Conservation (phyloP, 2,113 vertebrate species). For the Onychorhynchus coronatus region DNA sequence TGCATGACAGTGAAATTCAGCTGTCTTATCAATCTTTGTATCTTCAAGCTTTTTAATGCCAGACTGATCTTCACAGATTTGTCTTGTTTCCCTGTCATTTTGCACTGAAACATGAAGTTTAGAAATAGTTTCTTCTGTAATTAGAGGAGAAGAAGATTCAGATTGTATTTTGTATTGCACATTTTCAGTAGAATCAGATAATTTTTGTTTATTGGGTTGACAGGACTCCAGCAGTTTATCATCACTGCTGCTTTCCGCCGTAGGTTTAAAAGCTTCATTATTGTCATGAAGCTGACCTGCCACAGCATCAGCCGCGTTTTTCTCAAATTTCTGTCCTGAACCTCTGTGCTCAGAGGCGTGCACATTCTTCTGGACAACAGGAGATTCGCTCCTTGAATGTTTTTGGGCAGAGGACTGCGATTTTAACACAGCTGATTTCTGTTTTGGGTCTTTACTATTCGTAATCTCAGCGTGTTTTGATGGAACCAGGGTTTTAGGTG, state of each 20-base stretch:
- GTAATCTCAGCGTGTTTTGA: slow-evolving; percentile 60
- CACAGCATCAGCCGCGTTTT: neutral
- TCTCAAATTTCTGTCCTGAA: slow-evolving; percentile 35
- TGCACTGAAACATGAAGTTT: neutral
- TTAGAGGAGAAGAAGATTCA: neutral
- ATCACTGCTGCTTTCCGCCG: neutral
- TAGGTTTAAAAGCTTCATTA: neutral
- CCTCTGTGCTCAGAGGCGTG: neutral
- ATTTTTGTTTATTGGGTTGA: slow-evolving; percentile 12
- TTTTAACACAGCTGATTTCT: slow-evolving; percentile 58
- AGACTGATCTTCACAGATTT: slow-evolving; percentile 3
- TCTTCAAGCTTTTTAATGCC: neutral
- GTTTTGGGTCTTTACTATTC: slow-evolving; percentile 72
- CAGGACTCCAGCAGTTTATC: neutral
- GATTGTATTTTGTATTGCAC: neutral
- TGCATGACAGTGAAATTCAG: slow-evolving; percentile 39
- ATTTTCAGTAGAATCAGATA: slow-evolving; percentile 30
- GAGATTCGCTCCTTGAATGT: slow-evolving; percentile 59
- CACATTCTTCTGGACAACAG: slow-evolving; percentile 46
- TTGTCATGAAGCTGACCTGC: neutral
- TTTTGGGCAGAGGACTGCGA: slow-evolving; percentile 57
- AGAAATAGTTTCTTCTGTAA: slow-evolving; percentile 3
- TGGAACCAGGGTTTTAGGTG: slow-evolving; percentile 61
- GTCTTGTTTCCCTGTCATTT: slow-evolving; percentile 19
- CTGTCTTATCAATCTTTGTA: neutral